Evolutionary conservation across 2,888 invertebrate species (phyloP).

Genomic region (Metacarcinus magister): DNA sequence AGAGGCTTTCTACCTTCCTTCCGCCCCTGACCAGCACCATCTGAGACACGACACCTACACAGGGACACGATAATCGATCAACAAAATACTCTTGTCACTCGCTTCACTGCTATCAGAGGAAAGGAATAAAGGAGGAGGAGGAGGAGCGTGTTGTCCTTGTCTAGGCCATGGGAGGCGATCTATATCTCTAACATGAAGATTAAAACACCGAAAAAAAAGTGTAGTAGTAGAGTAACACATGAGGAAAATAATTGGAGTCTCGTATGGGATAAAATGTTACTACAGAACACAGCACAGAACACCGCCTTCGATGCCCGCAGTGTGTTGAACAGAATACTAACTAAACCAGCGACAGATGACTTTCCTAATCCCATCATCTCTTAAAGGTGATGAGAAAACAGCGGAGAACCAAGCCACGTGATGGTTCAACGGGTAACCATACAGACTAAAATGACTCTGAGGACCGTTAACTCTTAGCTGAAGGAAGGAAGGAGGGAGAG

Average conservation of each 20-base stretch:
- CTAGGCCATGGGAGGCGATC: neutral
- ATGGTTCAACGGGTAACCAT: neutral
- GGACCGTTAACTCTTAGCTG: no score
- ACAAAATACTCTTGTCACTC: conserved; percentile 32
- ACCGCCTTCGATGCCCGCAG: neutral
- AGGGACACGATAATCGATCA: conserved; percentile 45
- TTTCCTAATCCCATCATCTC: neutral
- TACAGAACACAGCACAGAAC: no score
- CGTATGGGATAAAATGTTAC: neutral
- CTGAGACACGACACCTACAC: neutral
- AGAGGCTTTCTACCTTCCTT: neutral
- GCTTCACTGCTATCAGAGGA: neutral
- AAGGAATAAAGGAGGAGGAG: neutral
- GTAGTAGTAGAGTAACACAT: neutral
- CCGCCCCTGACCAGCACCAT: neutral
- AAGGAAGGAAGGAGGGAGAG: no score
- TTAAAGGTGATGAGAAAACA: no score
- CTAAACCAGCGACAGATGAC: neutral
- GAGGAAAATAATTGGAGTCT: neutral
- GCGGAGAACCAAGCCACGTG: neutral
- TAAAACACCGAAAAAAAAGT: neutral
- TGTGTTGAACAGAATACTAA: neutral
- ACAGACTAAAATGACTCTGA: no score
- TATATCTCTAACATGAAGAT: neutral
- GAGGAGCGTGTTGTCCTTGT: neutral